phyloP scores from a whole-genome alignment of 2,113 vertebrate species.

The Nipponia nippon region DNA sequence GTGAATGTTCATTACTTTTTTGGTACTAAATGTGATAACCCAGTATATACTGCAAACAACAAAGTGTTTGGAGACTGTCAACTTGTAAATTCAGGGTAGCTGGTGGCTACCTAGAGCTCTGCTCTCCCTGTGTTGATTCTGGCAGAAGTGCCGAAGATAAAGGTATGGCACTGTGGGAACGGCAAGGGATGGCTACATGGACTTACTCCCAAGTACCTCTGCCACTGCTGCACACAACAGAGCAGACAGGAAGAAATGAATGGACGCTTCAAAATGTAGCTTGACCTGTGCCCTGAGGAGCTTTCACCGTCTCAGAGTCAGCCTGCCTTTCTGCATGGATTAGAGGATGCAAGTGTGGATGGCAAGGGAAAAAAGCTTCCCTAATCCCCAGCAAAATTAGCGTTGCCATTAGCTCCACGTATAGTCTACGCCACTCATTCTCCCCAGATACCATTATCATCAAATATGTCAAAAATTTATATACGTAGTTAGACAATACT shows the following conservation, averaged over 20 bases:
- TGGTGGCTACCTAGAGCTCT: neutral
- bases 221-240: neutral
- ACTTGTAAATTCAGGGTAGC: neutral
- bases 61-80: neutral
- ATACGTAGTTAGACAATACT: neutral
- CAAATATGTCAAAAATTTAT: neutral
- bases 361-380: neutral
- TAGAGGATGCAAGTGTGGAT: neutral
- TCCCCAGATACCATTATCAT: neutral
- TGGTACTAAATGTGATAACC: neutral
- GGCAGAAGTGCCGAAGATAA: rapidly evolving
- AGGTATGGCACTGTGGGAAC: neutral
- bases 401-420: neutral
- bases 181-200: neutral
- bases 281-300: neutral
- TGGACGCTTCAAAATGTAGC: neutral
- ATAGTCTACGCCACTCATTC: neutral
- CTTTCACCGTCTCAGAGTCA: neutral
- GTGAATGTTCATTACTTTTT: neutral
- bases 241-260: neutral
- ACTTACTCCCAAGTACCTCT: neutral
- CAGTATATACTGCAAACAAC: neutral
- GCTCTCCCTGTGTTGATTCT: neutral
- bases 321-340: neutral
- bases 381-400: neutral